These are phyloP conservation scores for Ips nitidus DNA, from an alignment of 1,140 invertebrate species.

Conservation along the genomic window DNA sequence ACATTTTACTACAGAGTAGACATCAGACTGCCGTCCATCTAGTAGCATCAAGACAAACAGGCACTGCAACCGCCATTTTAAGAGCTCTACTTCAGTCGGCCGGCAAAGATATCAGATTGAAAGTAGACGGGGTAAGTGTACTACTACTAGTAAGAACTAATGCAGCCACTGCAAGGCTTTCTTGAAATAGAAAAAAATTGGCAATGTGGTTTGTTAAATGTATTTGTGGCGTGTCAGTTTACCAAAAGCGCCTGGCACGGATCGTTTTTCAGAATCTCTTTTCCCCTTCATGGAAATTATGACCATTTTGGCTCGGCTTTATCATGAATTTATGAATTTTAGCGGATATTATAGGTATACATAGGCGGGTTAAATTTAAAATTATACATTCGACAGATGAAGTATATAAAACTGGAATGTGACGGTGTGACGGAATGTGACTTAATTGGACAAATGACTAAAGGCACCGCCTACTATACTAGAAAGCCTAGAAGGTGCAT, in stretches of 20 bases:
- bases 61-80: constrained; percentile 86
- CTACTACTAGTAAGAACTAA: not conserved
- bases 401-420: no score
- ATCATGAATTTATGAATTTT: not conserved
- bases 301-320: not conserved
- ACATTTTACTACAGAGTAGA: constrained; percentile 57
- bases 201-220: not conserved
- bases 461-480: no score
- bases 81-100: constrained; percentile 79
- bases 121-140: constrained; percentile 79
- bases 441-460: no score
- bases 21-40: constrained; percentile 90
- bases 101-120: constrained; percentile 83
- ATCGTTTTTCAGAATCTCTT: constrained; percentile 5
- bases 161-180: not conserved
- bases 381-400: not conserved
- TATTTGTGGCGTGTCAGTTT: constrained; percentile 21
- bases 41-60: constrained; percentile 85
- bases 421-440: no score
- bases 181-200: constrained; percentile 8
- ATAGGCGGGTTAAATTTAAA: no score
- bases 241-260: constrained; percentile 16
- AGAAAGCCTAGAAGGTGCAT: no score
- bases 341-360: no score
- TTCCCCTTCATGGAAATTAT: not conserved